These are phyloP conservation scores for Trachymyrmex cornetzi DNA, from an alignment of 1,140 invertebrate genomes.

Conservation along the genomic window DNA sequence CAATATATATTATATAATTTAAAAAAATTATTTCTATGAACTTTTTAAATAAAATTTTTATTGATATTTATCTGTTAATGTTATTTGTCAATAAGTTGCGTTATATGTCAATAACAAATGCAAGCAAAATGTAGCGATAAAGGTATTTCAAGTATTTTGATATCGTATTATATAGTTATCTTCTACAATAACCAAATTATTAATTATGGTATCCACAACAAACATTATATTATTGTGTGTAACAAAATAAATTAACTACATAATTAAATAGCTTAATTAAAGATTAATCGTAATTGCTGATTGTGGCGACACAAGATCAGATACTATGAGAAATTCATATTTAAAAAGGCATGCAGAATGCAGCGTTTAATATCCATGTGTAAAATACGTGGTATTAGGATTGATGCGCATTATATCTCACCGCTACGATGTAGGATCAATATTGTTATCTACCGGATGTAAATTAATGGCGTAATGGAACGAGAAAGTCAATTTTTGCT, in stretches of 20 bases:
- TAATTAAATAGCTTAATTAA: conserved; percentile 8
- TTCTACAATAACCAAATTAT: not conserved
- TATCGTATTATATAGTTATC: not conserved
- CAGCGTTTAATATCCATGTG: not conserved
- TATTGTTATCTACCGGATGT: conserved; percentile 3
- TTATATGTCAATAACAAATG: not conserved
- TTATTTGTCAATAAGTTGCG: not conserved
- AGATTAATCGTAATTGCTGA: not conserved
- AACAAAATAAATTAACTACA: conserved; percentile 42
- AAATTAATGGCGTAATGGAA: conserved; percentile 52
- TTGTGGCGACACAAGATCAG: not conserved
- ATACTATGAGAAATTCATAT: not conserved
- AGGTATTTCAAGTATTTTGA: conserved; percentile 2
- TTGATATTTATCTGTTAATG: not conserved
- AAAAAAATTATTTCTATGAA: not conserved
- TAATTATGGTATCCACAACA: not conserved
- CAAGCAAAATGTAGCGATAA: not conserved
- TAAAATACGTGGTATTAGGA: not conserved
- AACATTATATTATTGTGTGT: not conserved
- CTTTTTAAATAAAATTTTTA: not conserved
- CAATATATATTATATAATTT: not conserved
- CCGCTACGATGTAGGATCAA: conserved; percentile 1
- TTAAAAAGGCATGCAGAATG: not conserved
- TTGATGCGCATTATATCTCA: not conserved
- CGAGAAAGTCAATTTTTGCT: conserved; percentile 18